Evolutionary conservation across 2,888 invertebrate genomes (phyloP), one percentile per base, ranked within the genome.

Genomic region (Tenthredo scrophulariae): DNA sequence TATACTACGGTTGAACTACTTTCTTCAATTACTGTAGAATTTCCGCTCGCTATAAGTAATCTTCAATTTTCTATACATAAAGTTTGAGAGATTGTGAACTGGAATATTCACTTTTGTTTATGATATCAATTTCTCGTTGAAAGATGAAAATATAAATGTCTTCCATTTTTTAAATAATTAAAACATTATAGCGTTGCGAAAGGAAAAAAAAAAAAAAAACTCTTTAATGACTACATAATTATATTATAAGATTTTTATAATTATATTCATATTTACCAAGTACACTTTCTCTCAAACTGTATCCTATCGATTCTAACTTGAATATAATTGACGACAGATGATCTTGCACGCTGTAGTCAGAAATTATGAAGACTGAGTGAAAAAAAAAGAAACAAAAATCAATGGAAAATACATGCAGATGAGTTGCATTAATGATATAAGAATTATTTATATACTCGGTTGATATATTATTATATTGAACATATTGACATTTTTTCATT

Each of bases 301-400:
- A 26, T 18, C 18, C 6, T 77, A 29, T 33, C 29, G 3, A 18
- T 33, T 29, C 10, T 75, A 77, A 13, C 67, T 29, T 26, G 54
- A 77, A 50, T 50, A 50, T 77, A 33, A 54, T 50, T 77, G 33
- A 77, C 54, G 33, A 54, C 54, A 77, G 46, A 80, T 33, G 46
- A 77, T 50, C 50, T 77, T 54, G 50, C 46, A 37, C 10, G 29
- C 46, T 77, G 77, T 77, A 77, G 22, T 29, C 22, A 37, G 22
- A 46, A 79, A 83, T 67, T 54, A 67, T 46, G 67, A 83, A 83
- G 82, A 83, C 82, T 83, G 82, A 83, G 82, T 83, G 26, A 67
- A 65, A 54, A 29, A 67, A 82, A 43, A 58, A 80, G 29, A 77
- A 77, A 77, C 46, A 75, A 75, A 54, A 54, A 37, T 33, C 26